A percentile compares a stretch with the other conserved stretches of the same genome.
Evolutionary conservation across 1,140 invertebrate species (phyloP).

Genomic region (Notospermus geniculatus): DNA sequence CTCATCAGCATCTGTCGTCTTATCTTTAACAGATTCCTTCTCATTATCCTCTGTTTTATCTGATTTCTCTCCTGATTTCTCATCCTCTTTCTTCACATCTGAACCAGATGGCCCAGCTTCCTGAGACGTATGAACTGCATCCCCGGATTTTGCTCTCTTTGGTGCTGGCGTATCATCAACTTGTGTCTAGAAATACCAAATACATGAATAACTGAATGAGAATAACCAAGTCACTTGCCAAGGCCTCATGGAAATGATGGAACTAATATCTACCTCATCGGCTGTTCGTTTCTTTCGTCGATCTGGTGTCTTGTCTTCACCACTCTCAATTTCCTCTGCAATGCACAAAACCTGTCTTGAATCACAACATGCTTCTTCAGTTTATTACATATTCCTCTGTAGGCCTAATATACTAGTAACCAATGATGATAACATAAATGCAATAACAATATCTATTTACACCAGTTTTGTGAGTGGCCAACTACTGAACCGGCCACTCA

Average conservation of each 20-base stretch:
- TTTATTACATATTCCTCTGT: too few relatives aligned
- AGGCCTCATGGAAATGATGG: too few relatives aligned
- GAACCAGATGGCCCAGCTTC: neutral
- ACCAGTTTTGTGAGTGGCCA: neutral
- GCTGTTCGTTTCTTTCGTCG: too few relatives aligned
- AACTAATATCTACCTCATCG: too few relatives aligned
- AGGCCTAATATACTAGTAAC: neutral
- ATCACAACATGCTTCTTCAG: too few relatives aligned
- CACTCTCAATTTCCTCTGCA: too few relatives aligned
- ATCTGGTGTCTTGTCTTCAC: too few relatives aligned
- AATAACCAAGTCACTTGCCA: too few relatives aligned
- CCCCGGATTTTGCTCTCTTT: neutral
- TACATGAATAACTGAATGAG: too few relatives aligned
- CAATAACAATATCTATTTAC: neutral
- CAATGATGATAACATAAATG: neutral
- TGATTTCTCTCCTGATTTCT: constrained; percentile 9
- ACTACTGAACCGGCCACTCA: neutral
- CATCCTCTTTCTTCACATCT: neutral
- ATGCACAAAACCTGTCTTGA: too few relatives aligned
- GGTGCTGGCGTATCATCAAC: neutral
- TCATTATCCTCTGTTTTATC: constrained; percentile 9
- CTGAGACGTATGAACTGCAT: neutral
- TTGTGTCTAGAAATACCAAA: too few relatives aligned
- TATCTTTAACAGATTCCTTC: too few relatives aligned
- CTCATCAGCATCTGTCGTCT: constrained; percentile 12